Evolutionary conservation across 2,888 invertebrate species (phyloP).

Genomic region (Serrognathus titanus): DNA sequence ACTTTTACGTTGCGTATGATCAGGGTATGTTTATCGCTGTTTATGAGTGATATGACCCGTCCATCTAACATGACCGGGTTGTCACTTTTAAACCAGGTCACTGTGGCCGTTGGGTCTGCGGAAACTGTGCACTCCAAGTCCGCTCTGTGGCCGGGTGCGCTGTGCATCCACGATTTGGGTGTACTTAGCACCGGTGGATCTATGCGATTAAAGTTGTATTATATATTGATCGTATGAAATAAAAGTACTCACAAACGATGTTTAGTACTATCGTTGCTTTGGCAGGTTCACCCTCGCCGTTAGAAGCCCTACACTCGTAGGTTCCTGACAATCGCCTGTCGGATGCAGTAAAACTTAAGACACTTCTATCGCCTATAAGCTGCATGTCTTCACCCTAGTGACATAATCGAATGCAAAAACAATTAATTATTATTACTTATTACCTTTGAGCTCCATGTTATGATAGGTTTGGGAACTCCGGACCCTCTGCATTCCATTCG

Average conservation of each 20-base stretch:
- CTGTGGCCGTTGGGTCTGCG: slow-evolving; percentile 66
- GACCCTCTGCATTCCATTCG: slow-evolving; percentile 69
- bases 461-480: slow-evolving; percentile 69
- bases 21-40: slow-evolving; percentile 59
- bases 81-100: slow-evolving; percentile 67
- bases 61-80: slow-evolving; percentile 52
- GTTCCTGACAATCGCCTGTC: slow-evolving; percentile 66
- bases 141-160: slow-evolving; percentile 66
- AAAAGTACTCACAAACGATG: slow-evolving; percentile 63
- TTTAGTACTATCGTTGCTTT: slow-evolving; percentile 64
- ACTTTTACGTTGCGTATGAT: slow-evolving; percentile 65
- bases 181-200: slow-evolving; percentile 73
- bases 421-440: too few relatives aligned
- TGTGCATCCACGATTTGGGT: slow-evolving; percentile 67
- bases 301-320: slow-evolving; percentile 70
- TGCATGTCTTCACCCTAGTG: slow-evolving; percentile 61
- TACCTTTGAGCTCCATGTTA: slow-evolving; percentile 66
- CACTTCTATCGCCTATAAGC: slow-evolving; percentile 58
- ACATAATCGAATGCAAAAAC: slow-evolving; percentile 22
- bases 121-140: slow-evolving; percentile 67
- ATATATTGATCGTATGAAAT: background rate
- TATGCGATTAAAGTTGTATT: slow-evolving; percentile 37
- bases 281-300: slow-evolving; percentile 73
- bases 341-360: slow-evolving; percentile 63
- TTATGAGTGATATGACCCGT: slow-evolving; percentile 48